Conservation (phyloP, 2,113 vertebrate genomes). For the Apus apus region DNA sequence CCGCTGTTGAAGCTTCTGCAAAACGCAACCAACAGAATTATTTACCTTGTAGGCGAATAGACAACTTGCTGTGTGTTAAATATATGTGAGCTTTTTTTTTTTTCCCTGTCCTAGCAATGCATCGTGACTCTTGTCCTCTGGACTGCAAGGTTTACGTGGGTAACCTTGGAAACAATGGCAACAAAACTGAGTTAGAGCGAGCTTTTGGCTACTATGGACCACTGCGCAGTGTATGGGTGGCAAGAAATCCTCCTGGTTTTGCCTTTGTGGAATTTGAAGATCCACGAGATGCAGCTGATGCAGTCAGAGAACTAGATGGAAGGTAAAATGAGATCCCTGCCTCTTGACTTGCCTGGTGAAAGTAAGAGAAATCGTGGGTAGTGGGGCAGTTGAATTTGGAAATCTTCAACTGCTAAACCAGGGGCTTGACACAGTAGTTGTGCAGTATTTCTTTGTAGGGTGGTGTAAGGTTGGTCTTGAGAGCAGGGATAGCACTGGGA, state of each 20-base stretch:
- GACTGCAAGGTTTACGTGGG: conserved; percentile 99
- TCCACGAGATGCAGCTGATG: conserved; percentile 94
- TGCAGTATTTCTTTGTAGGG: rapidly evolving
- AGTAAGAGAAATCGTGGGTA: too few species aligned
- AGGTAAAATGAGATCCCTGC: conserved; percentile 77
- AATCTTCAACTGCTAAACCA: background rate
- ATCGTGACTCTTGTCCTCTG: conserved; percentile 92
- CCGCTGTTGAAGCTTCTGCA: background rate
- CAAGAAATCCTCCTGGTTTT: conserved; percentile 95
- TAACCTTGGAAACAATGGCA: conserved; percentile 97
- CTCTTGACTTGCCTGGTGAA: background rate
- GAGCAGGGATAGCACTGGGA: too few species aligned
- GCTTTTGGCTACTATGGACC: conserved; percentile 98
- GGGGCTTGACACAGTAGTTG: rapidly evolving
- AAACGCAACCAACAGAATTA: background rate
- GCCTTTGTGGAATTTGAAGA: conserved; percentile 99
- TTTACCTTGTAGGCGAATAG: background rate
- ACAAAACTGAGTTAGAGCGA: conserved; percentile 95
- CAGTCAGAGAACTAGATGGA: conserved; percentile 97
- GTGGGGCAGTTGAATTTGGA: background rate
- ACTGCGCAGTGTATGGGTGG: conserved; percentile 96
- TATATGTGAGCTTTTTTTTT: background rate
- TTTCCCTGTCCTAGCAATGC: conserved; percentile 75
- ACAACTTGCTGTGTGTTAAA: background rate
- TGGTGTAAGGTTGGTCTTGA: rapidly evolving